Percentiles rank a stretch among this genome's conserved stretches.
These are phyloP conservation scores for Anguilla rostrata DNA, from an alignment of 2,113 vertebrate species.

Conservation along the genomic window DNA sequence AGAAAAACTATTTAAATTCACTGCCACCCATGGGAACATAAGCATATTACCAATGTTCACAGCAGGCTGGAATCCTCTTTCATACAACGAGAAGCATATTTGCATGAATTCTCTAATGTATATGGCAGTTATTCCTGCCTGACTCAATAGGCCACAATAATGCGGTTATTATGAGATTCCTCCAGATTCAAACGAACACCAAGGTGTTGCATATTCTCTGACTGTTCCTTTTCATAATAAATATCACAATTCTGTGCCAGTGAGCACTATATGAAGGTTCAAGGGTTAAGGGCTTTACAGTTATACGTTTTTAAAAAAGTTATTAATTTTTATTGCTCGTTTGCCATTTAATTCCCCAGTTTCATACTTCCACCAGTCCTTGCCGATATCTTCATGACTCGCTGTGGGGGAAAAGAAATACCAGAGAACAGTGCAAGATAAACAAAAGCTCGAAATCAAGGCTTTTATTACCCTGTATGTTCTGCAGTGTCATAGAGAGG, in stretches of 20 bases:
- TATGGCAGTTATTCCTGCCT: neutral
- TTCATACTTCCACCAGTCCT: neutral
- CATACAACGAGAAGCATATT: neutral
- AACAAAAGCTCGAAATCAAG: neutral
- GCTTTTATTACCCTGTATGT: neutral
- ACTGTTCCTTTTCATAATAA: too few relatives aligned
- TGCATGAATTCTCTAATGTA: neutral
- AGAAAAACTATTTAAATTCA: too few relatives aligned
- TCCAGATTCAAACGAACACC: neutral
- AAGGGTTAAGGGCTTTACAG: neutral
- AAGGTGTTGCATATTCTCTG: too few relatives aligned
- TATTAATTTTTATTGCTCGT: neutral
- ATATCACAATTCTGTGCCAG: too few relatives aligned
- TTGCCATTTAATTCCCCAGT: neutral
- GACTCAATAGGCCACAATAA: neutral
- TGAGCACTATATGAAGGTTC: neutral
- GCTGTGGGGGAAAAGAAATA: too few relatives aligned
- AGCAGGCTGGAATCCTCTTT: neutral
- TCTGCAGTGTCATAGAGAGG: neutral
- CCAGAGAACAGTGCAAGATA: too few relatives aligned
- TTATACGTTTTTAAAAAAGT: neutral
- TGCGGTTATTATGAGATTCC: too few relatives aligned
- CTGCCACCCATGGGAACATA: too few relatives aligned
- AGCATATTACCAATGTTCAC: neutral
- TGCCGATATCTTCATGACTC: neutral